phyloP scores from a whole-genome alignment of 2,113 vertebrate species.

The Nanorana parkeri region DNA sequence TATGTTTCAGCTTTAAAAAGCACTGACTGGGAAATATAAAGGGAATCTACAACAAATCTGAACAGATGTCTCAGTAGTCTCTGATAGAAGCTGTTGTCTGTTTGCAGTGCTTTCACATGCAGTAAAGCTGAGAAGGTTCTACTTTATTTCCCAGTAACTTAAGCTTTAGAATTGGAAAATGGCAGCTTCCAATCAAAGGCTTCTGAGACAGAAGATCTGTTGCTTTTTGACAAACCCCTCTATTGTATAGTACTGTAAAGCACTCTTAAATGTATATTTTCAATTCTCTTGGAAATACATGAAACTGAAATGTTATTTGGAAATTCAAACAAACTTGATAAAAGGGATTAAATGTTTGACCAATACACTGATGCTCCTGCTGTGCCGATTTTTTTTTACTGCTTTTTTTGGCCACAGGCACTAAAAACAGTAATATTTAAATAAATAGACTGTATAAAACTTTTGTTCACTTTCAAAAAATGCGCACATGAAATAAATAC shows the following conservation, averaged over 20 bases:
- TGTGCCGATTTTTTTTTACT: slow-evolving; percentile 15
- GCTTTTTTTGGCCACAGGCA: slow-evolving; percentile 55
- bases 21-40: slow-evolving; percentile 8
- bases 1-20: not conserved
- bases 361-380: not conserved
- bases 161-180: no score
- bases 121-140: no score
- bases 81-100: no score
- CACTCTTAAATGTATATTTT: not conserved
- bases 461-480: slow-evolving; percentile 21
- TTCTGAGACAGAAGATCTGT: no score
- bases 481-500: slow-evolving; percentile 25
- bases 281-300: slow-evolving; percentile 15
- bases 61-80: no score
- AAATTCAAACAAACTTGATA: slow-evolving; percentile 38
- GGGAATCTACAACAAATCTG: no score
- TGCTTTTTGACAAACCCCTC: no score
- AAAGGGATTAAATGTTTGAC: not conserved
- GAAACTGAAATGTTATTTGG: slow-evolving; percentile 9
- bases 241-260: no score
- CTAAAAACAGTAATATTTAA: slow-evolving; percentile 43
- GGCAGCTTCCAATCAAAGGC: no score
- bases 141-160: no score
- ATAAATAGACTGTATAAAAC: slow-evolving; percentile 54
- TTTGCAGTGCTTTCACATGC: no score